Percentiles rank a stretch among this genome's conserved stretches.
These are phyloP conservation scores for Oryzias dopingdopingensis DNA, from an alignment of 2,797 vertebrate species.

Conservation along the genomic window DNA sequence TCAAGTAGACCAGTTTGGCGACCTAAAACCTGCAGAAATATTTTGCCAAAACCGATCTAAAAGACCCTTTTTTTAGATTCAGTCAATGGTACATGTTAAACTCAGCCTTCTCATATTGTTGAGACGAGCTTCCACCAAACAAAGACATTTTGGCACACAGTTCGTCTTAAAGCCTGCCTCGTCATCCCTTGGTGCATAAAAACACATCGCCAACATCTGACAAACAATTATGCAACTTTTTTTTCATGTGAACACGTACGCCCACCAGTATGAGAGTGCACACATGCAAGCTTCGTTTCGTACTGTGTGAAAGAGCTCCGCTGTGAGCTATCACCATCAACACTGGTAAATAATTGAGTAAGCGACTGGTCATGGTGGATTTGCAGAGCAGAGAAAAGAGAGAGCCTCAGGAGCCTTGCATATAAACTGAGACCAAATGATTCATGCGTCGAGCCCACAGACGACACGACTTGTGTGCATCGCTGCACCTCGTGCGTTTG, in stretches of 20 bases:
- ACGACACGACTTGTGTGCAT: slow-evolving; percentile 30
- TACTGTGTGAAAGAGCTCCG: slow-evolving; percentile 15
- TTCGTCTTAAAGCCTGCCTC: slow-evolving; percentile 14
- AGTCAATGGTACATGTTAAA: no score
- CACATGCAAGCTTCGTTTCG: slow-evolving; percentile 2
- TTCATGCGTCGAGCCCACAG: slow-evolving; percentile 31
- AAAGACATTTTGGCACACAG: slow-evolving; percentile 6
- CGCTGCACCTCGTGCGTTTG: slow-evolving; percentile 32
- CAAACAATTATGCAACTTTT: slow-evolving; percentile 9
- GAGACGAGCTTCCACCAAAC: not conserved
- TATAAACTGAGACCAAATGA: slow-evolving; percentile 51
- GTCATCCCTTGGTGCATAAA: slow-evolving; percentile 6
- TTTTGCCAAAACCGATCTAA: no score
- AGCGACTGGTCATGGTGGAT: slow-evolving; percentile 63
- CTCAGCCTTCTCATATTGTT: slow-evolving; percentile 1
- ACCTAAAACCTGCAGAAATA: no score
- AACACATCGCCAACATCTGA: slow-evolving; percentile 5
- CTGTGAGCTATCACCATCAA: slow-evolving; percentile 57
- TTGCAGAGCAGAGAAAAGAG: slow-evolving; percentile 39
- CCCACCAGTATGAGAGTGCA: slow-evolving; percentile 2
- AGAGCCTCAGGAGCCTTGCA: slow-evolving; percentile 32
- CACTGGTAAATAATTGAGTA: slow-evolving; percentile 63
- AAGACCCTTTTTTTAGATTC: no score
- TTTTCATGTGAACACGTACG: slow-evolving; percentile 8
- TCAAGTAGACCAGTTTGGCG: no score